A percentile compares a stretch with the other conserved stretches of the same genome.
phyloP scores from a whole-genome alignment of 2,797 vertebrate genomes.

The Tarsius wallacei region DNA sequence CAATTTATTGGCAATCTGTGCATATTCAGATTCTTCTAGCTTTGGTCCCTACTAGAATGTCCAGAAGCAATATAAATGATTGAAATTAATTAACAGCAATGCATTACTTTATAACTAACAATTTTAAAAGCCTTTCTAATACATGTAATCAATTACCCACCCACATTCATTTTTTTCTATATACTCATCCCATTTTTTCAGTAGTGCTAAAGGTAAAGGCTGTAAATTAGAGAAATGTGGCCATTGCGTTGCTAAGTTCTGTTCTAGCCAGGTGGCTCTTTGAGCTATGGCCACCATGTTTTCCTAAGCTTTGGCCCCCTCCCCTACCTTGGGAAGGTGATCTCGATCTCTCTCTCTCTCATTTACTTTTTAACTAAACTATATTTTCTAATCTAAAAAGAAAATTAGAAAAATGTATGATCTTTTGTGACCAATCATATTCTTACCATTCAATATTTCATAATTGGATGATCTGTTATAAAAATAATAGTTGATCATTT shows the following conservation, averaged over 20 bases:
- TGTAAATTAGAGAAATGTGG: not conserved
- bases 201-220: not conserved
- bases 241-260: no score
- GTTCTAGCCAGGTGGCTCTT: no score
- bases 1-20: not conserved
- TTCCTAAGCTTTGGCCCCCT: no score
- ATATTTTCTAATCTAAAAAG: no score
- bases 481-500: not conserved
- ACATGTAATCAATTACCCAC: constrained; percentile 49
- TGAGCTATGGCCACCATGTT: no score
- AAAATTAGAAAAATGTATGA: constrained; percentile 18
- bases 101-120: constrained; percentile 58
- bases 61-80: not conserved
- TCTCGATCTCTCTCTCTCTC: no score
- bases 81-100: constrained; percentile 42
- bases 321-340: no score
- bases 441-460: constrained; percentile 23
- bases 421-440: constrained; percentile 14
- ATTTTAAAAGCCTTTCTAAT: constrained; percentile 37
- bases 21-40: constrained; percentile 17
- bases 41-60: constrained; percentile 43
- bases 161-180: not conserved
- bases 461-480: not conserved
- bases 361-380: no score
- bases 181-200: not conserved